These are phyloP conservation scores for Sus scrofa DNA, from an alignment of 2,113 vertebrate genomes.

Conservation along the genomic window T2T-Sscrofa CM000827.6:50693001-50693500, in stretches of 20 bases:
- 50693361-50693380: too few species aligned
- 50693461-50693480: too few species aligned
- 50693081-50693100: background rate
- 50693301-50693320: background rate
- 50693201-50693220: background rate
- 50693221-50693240: background rate
- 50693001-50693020: background rate
- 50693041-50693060: background rate
- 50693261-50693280: background rate
- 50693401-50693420: too few species aligned
- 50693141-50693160: background rate
- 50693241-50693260: background rate
- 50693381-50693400: too few species aligned
- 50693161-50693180: background rate
- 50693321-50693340: background rate
- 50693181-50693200: conserved; percentile 1
- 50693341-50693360: background rate
- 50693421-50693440: too few species aligned
- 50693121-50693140: background rate
- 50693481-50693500: too few species aligned
- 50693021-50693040: background rate
- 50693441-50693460: too few species aligned
- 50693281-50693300: background rate
- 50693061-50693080: background rate
- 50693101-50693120: background rate